phyloP scores from a whole-genome alignment of 2,113 vertebrate species.

The Stictonetta naevosa region DNA sequence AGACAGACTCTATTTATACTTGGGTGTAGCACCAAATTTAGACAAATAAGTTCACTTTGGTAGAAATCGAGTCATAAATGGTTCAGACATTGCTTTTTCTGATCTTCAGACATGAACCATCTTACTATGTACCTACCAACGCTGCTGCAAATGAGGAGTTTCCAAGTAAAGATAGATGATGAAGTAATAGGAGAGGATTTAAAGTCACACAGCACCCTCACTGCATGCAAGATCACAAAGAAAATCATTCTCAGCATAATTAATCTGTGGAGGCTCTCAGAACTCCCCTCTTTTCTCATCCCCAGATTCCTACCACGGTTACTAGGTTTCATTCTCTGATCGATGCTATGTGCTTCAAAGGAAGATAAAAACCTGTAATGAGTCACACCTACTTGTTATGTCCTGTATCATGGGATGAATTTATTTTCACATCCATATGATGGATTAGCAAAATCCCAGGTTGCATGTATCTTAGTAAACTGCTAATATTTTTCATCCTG shows the following conservation, averaged over 20 bases:
- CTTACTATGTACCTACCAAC: neutral
- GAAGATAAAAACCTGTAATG: neutral
- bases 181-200: neutral
- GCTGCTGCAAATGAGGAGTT: neutral
- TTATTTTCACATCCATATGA: neutral
- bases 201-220: neutral
- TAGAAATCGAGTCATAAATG: conserved; percentile 21
- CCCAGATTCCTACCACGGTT: neutral
- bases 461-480: neutral
- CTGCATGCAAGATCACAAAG: neutral
- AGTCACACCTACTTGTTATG: neutral
- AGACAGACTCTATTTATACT: conserved; percentile 64
- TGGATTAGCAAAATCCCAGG: neutral
- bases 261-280: neutral
- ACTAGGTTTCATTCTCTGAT: neutral
- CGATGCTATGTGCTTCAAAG: neutral
- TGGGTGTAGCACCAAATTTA: conserved; percentile 21
- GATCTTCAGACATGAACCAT: neutral
- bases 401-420: neutral
- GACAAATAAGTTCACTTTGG: conserved; percentile 49
- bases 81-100: neutral
- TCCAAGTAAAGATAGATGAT: neutral
- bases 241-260: neutral
- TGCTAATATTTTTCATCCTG: neutral
- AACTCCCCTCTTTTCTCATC: neutral